Evolutionary conservation across 1,140 invertebrate genomes (phyloP), one percentile per base, ranked within the genome.

Genomic region (Halesus radiatus): DNA sequence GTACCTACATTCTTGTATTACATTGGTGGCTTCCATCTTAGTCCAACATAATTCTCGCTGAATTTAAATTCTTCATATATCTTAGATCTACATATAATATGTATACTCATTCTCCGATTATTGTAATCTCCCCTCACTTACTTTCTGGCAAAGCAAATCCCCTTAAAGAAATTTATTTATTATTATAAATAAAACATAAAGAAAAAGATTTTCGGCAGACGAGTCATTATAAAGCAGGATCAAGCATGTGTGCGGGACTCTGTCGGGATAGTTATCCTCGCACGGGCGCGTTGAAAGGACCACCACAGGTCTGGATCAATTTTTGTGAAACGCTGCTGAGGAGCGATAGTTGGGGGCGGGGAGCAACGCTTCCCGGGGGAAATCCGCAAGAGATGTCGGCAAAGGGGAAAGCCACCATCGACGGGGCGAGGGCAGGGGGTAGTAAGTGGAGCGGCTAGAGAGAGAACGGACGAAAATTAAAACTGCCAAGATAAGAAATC

Each of bases 361-460:
- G 37, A 64, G 20, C 52, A 77, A 82, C 81, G 66, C 45, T 68
- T 80, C 81, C 81, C 81, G 81, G 45, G 81, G 81, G 81, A 82
- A 82, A 82, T 82, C 79, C 81, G 74, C 77, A 66, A 78, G 78
- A 80, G 81, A 78, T 78, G 74, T 23, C 70, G 70, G 45, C 20
- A 73, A 73, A 54, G 70, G 70, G 70, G 70, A 73, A 53, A 22
- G 20, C 10, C 1, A 45, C 8, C 50, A 50, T 3, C 37, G 18
- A 18, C 15, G 32, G 16, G 26, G 68, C 6, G 10, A n/a, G 37
- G 60, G 50, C 1, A 53, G 0, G 68, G 70, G 70, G 37, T 45
- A 13, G 8, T 6, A 8, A 37, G 32, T 6, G 7, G 32, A 4
- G 7, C 32, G 7, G 32, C 32, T 6, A 37, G 32, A 8, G 37